Evolutionary conservation across 1,140 invertebrate species (phyloP).

Genomic region (Leptinotarsa undecemlineata): DNA sequence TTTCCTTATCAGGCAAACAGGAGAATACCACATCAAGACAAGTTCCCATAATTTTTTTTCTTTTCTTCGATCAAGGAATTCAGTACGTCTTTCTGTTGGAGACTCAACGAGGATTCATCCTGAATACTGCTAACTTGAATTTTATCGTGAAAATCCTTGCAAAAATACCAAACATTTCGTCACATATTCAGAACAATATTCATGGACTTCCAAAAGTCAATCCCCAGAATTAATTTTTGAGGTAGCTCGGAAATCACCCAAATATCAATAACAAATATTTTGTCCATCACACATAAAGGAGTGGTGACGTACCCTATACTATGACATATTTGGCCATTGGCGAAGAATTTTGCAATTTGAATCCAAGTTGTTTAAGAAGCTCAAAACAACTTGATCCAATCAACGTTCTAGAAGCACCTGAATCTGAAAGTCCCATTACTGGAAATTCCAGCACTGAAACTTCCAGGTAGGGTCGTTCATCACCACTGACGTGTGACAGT

Average conservation of each 20-base stretch:
- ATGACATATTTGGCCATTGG: not conserved
- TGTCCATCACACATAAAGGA: not conserved
- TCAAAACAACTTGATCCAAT: too few species aligned
- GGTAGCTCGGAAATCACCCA: too few species aligned
- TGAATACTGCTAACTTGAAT: not conserved
- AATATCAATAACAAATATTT: not conserved
- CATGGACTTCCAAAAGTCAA: too few species aligned
- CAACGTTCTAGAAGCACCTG: too few species aligned
- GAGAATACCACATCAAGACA: constrained; percentile 30
- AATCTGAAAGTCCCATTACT: too few species aligned
- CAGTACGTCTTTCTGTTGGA: not conserved
- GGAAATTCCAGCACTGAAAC: too few species aligned
- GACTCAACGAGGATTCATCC: not conserved
- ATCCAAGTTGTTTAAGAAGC: too few species aligned
- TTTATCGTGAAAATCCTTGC: not conserved
- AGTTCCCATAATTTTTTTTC: not conserved
- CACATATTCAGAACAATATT: too few species aligned
- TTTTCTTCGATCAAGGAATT: not conserved
- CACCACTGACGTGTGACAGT: not conserved
- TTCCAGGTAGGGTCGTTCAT: too few species aligned
- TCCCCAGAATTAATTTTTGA: too few species aligned
- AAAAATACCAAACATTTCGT: not conserved
- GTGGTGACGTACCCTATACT: not conserved
- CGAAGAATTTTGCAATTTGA: too few species aligned
- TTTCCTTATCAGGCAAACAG: constrained; percentile 46